Base-by-base conservation (phyloP, 2,888 invertebrate genomes). In the Hyles lineata region DNA sequence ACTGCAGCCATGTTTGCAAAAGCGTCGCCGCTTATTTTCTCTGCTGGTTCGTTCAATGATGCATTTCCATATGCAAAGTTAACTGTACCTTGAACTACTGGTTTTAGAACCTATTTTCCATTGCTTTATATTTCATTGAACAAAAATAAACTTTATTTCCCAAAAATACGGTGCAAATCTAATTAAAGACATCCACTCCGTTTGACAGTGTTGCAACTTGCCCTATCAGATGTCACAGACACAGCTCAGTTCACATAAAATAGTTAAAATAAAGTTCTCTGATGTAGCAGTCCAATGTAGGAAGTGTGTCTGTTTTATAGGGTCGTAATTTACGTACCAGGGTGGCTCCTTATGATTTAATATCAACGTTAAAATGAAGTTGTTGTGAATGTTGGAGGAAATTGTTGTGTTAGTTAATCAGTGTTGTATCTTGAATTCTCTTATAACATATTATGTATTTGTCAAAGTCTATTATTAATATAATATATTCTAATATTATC, bases 201-300 rank as follows among this genome's bases (percentile, higher is more conserved):
- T 74, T 83, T 74, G 83, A 82, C 85, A 87, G 86, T 90, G 89
- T 89, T 82, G 88, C 91, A 89, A 90, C 81, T 85, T 85, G 83
- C 84, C 82, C 87, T 89, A 89, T 91, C 87, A 85, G 90, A 89
- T 91, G 90, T 90, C 90, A 87, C 87, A 88, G 87, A 88, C 88
- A 86, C 79, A 86, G 84, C 80, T 77, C 82, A 84, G 82, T 85
- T 85, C 85, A 86, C 87, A 89, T 90, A 89, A 90, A 91, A 87
- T 87, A 86, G 85, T 89, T 92, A 89, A 92, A 92, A 90, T 92
- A 73, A 90, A 89, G 88, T 86, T 83, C 82, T 89, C 85, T 89
- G 87, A 89, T 89, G 89, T 90, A 76, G 80, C 81, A 76, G 77
- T 75, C 69, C 74, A 80, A 78, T 85, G 82, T 87, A 89, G 89